Evolutionary conservation across 2,113 vertebrate species (phyloP).

Genomic region (Dicerorhinus sumatrensis): DNA sequence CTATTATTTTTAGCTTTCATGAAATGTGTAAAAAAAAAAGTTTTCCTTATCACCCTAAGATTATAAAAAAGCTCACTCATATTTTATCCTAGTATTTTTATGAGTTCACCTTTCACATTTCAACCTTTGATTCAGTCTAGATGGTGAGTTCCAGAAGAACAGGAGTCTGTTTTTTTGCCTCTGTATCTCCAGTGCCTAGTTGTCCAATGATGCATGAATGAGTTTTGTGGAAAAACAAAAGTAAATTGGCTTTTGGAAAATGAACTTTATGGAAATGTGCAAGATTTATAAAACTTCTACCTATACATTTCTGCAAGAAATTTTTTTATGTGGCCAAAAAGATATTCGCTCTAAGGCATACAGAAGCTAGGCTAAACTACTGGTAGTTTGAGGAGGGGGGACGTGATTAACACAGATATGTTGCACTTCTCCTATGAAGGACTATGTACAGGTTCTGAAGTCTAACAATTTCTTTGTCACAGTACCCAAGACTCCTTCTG

Average conservation of each 20-base stretch:
- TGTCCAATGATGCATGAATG: not conserved
- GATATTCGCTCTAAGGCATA: not conserved
- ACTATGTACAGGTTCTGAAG: not conserved
- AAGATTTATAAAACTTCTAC: not conserved
- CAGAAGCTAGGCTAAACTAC: not conserved
- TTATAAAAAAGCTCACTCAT: not conserved
- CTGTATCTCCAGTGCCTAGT: not conserved
- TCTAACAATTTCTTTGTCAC: not conserved
- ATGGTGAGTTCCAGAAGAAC: not conserved
- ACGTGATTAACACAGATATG: not conserved
- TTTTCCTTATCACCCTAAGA: not conserved
- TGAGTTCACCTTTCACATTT: not conserved
- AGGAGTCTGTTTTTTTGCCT: not conserved
- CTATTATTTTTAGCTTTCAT: slow-evolving; percentile 26
- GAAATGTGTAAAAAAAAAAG: not conserved
- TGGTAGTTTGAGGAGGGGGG: not conserved
- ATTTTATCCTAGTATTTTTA: slow-evolving; percentile 10
- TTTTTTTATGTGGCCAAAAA: not conserved
- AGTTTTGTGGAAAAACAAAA: slow-evolving; percentile 10
- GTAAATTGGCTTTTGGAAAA: not conserved
- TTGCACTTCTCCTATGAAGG: not conserved
- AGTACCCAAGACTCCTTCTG: not conserved
- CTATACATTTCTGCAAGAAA: slow-evolving; percentile 19
- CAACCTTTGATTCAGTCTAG: not conserved
- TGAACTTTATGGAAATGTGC: not conserved